A percentile compares a stretch with the other conserved stretches of the same genome.
Evolutionary conservation across 1,140 invertebrate species (phyloP).

Genomic region (Cyclina sinensis): DNA sequence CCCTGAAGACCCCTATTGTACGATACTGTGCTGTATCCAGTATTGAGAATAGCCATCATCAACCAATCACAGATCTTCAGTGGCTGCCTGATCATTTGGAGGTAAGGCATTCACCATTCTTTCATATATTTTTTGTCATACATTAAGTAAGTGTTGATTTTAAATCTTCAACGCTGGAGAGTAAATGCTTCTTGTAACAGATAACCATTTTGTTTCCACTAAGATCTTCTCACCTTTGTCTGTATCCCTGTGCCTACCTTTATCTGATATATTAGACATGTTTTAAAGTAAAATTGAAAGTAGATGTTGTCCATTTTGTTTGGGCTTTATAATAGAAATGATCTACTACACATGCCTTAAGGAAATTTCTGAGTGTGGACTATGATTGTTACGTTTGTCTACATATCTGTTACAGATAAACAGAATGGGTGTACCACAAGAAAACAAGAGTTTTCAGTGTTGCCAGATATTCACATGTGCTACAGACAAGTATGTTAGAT

Average conservation of each 20-base stretch:
- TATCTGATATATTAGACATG: too few relatives aligned
- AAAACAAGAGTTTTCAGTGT: conserved; percentile 82
- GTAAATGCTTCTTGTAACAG: too few relatives aligned
- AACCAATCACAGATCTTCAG: conserved; percentile 85
- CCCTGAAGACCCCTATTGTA: conserved; percentile 85
- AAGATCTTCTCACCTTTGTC: too few relatives aligned
- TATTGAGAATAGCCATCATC: conserved; percentile 86
- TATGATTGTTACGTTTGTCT: neutral
- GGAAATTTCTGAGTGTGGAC: too few relatives aligned
- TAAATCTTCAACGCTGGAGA: too few relatives aligned
- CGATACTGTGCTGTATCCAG: conserved; percentile 85
- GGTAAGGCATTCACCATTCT: conserved; percentile 76
- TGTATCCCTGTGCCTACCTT: too few relatives aligned
- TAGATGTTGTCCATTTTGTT: too few relatives aligned
- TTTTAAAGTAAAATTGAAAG: too few relatives aligned
- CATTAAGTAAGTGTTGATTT: neutral
- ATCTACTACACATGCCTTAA: too few relatives aligned
- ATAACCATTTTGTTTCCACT: too few relatives aligned
- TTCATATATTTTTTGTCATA: neutral
- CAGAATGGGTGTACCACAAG: conserved; percentile 85
- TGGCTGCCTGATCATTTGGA: conserved; percentile 87
- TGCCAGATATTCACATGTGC: conserved; percentile 85
- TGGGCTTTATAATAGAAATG: too few relatives aligned
- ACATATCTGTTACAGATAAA: conserved; percentile 81
- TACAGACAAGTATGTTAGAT: conserved; percentile 83